Evolutionary conservation across 2,797 vertebrate species (phyloP), one percentile per base, ranked within the genome.

Genomic region (Smutsia temminckii): DNA sequence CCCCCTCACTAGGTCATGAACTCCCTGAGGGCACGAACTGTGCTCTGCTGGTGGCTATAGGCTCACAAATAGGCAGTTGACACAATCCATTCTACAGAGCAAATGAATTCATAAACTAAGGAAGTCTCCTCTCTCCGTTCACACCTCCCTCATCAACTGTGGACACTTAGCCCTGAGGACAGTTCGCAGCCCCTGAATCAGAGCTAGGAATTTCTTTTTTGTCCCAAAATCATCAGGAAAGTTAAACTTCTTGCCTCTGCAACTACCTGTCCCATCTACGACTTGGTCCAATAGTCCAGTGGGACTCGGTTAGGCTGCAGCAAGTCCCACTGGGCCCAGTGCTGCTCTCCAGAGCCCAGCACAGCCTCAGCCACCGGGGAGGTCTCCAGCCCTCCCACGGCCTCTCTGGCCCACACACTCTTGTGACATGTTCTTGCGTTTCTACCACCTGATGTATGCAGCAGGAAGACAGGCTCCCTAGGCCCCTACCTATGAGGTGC

Each of bases 111-210:
- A 37, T 66, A 49, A 34, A 53, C 57, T 74, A 92, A 0, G 16
- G 40, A 37, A 74, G 78, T 68, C 27, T 88, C 51, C 51, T 46
- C 34, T 87, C 89, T 37, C 81, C 77, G 61, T 8, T 55, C 34
- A 4, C 27, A 29, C 84, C 34, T 40, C 42, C 46, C 14, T 27
- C 69, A 64, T 59, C 53, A 23, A 49, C 55, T 20, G 27, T 32
- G 14, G 46, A 78, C 37, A 68, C 32, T 32, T 6, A 64, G 87
- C 49, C 25, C 59, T 20, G 74, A 87, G 23, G 10, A 84, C 14
- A 14, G 25, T 51, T 20, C 5, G 37, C 85, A 74, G 18, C 29
- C 5, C 13, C 69, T 42, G 8, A 78, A 37, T 46, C 55, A 64
- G 71, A 79, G 1, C n/a, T 21, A 51, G 7, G 20, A 74, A 46